These are phyloP conservation scores for Ictidomys tridecemlineatus DNA, from an alignment of 2,113 vertebrate species.

Conservation along the genomic window DNA sequence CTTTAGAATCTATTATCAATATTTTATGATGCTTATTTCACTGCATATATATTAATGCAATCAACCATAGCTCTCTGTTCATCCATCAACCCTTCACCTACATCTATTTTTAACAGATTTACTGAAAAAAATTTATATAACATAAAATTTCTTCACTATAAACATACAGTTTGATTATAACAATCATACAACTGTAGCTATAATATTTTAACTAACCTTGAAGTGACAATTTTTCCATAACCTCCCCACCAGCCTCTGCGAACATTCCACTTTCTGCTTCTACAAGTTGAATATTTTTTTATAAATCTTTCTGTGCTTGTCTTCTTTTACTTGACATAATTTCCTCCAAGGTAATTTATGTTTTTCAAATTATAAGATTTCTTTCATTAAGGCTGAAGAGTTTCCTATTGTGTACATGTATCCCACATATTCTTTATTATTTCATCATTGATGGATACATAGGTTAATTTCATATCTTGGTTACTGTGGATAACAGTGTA, in stretches of 20 bases:
- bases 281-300: neutral
- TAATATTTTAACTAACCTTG: neutral
- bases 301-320: neutral
- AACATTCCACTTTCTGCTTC: neutral
- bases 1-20: neutral
- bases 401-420: neutral
- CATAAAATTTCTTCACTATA: neutral
- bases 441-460: neutral
- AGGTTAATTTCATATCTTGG: neutral
- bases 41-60: neutral
- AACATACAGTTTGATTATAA: neutral
- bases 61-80: neutral
- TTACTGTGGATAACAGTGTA: neutral
- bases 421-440: neutral
- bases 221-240: neutral
- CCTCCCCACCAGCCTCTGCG: no score
- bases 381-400: neutral
- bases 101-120: neutral
- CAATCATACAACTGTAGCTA: neutral
- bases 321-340: neutral
- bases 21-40: constrained; percentile 9
- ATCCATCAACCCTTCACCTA: neutral
- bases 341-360: neutral
- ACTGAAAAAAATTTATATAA: neutral
- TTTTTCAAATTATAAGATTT: neutral